Evolutionary conservation across 2,888 invertebrate species (phyloP).

Genomic region (Altica lythri): DNA sequence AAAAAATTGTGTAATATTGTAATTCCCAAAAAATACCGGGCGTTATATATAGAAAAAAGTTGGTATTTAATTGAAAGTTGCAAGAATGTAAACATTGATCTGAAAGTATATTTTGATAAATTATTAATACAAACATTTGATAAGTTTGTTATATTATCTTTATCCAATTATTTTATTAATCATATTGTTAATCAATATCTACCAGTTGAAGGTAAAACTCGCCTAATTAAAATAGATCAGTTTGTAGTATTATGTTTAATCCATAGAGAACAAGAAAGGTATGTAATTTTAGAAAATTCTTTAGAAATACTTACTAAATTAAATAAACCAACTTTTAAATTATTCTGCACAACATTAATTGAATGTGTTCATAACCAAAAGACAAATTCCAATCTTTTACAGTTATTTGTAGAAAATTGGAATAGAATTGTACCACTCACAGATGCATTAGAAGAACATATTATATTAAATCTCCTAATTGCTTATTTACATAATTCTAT

Average conservation of each 20-base stretch:
- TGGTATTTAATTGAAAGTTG: constrained; percentile 32
- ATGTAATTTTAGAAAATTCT: background rate
- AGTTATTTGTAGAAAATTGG: constrained; percentile 8
- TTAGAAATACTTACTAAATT: constrained; percentile 1
- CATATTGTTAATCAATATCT: background rate
- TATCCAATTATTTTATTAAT: constrained; percentile 11
- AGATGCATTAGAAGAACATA: constrained; percentile 16
- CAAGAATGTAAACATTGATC: constrained; percentile 17
- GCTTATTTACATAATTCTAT: constrained; percentile 1
- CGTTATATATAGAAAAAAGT: constrained; percentile 24
- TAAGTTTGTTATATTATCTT: constrained; percentile 5
- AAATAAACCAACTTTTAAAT: background rate
- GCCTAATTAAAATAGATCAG: constrained; percentile 10
- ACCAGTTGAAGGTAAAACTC: constrained; percentile 3
- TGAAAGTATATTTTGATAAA: constrained; percentile 10
- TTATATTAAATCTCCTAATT: constrained; percentile 10
- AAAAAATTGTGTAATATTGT: constrained; percentile 15
- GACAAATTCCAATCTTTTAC: background rate
- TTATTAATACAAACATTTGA: constrained; percentile 3
- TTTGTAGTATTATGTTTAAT: constrained; percentile 8
- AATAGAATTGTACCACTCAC: constrained; percentile 1
- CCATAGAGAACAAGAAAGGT: background rate
- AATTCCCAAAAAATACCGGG: constrained; percentile 26
- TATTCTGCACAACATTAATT: background rate
- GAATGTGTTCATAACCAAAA: background rate